Percentiles rank a stretch among this genome's conserved stretches.
phyloP scores from a whole-genome alignment of 2,888 invertebrate species.

The Drosophila flavopinicola region DNA sequence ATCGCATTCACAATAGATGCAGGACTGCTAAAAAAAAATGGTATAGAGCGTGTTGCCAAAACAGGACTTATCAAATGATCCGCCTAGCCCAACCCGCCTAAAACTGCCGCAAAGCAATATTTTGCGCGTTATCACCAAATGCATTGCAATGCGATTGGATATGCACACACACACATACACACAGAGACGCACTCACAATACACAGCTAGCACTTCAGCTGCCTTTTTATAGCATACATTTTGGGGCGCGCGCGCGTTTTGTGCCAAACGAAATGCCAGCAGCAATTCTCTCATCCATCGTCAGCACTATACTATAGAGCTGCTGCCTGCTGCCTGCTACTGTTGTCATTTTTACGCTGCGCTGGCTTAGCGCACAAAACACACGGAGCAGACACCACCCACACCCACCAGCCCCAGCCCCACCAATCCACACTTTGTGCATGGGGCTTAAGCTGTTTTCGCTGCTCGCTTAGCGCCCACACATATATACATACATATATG shows the following conservation, averaged over 20 bases:
- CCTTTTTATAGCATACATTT: slow-evolving; percentile 52
- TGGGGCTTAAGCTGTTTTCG: slow-evolving; percentile 37
- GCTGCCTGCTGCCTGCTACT: slow-evolving; percentile 7
- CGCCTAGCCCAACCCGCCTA: slow-evolving; percentile 2
- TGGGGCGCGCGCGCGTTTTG: slow-evolving; percentile 11
- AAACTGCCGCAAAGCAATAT: slow-evolving; percentile 22
- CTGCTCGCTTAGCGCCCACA: slow-evolving; percentile 36
- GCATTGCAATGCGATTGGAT: slow-evolving; percentile 63
- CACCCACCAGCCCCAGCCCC: slow-evolving; percentile 3
- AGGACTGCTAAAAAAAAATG: slow-evolving; percentile 4
- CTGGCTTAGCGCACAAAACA: slow-evolving; percentile 53
- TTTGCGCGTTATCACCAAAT: slow-evolving; percentile 44
- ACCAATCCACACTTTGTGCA: slow-evolving; percentile 14
- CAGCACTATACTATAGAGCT: slow-evolving; percentile 15
- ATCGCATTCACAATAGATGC: slow-evolving; percentile 51
- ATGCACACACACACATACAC: slow-evolving; percentile 4
- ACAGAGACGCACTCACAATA: background rate
- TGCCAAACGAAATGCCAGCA: slow-evolving; percentile 26
- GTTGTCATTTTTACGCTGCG: slow-evolving; percentile 53
- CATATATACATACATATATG: slow-evolving; percentile 22
- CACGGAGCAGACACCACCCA: slow-evolving; percentile 5
- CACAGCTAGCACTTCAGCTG: slow-evolving; percentile 15
- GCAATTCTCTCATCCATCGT: slow-evolving; percentile 28
- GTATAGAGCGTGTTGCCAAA: slow-evolving; percentile 33
- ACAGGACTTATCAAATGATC: slow-evolving; percentile 38